Conservation (phyloP, 2,113 vertebrate genomes). For the Chelonoidis abingdonii region DNA sequence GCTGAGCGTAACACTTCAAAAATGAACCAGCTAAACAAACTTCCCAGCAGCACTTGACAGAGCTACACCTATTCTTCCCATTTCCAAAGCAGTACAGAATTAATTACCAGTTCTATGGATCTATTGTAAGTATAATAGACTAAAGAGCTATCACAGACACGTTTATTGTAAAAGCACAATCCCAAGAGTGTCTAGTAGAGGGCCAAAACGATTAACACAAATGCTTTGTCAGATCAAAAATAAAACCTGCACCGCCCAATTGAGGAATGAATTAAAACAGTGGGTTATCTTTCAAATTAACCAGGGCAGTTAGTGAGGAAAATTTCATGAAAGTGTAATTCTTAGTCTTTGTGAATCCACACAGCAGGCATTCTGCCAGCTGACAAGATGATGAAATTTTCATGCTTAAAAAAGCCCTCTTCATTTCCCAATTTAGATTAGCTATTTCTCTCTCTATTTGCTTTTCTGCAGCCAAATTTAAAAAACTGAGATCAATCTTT, state of each 20-base stretch:
- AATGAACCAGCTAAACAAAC: conserved; percentile 89
- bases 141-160: conserved; percentile 92
- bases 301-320: conserved; percentile 91
- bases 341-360: conserved; percentile 91
- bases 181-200: conserved; percentile 90
- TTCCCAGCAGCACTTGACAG: conserved; percentile 88
- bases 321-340: conserved; percentile 93
- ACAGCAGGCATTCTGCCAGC: conserved; percentile 91
- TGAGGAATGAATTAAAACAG: conserved; percentile 91
- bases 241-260: conserved; percentile 89
- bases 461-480: conserved; percentile 77
- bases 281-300: conserved; percentile 93
- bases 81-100: conserved; percentile 90
- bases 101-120: conserved; percentile 92
- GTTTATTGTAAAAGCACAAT: conserved; percentile 92
- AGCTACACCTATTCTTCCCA: conserved; percentile 90
- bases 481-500: conserved; percentile 72
- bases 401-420: conserved; percentile 90
- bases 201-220: conserved; percentile 92
- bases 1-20: conserved; percentile 86
- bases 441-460: conserved; percentile 81
- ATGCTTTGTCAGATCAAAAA: conserved; percentile 92
- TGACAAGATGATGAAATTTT: conserved; percentile 92
- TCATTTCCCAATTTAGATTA: conserved; percentile 90
- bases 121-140: conserved; percentile 93